Percentiles rank a stretch among this genome's conserved stretches.
phyloP scores from a whole-genome alignment of 2,888 invertebrate genomes.

The Polia nebulosa region DNA sequence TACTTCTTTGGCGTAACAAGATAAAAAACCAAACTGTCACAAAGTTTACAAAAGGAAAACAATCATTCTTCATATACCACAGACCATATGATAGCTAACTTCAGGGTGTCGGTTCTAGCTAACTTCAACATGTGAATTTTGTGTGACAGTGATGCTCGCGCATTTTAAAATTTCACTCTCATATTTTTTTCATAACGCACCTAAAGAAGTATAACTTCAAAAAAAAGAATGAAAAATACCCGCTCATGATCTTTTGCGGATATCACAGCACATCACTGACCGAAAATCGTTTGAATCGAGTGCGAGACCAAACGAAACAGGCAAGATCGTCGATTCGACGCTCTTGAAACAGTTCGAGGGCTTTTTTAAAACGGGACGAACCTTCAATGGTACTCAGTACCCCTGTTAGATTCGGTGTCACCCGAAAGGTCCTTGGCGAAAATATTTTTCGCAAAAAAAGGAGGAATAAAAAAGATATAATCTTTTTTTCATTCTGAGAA shows the following conservation, averaged over 20 bases:
- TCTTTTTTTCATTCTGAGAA: constrained; percentile 7
- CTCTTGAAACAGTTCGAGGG: constrained; percentile 65
- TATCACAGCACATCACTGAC: constrained; percentile 43
- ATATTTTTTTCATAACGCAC: too few relatives aligned
- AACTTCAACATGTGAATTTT: too few relatives aligned
- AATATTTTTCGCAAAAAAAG: constrained; percentile 36
- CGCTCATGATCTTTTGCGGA: neutral
- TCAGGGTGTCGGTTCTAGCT: too few relatives aligned
- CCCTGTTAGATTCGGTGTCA: constrained; percentile 63
- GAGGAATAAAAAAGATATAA: constrained; percentile 1
- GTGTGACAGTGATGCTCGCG: too few relatives aligned
- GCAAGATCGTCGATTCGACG: constrained; percentile 69
- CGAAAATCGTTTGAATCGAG: constrained; percentile 61
- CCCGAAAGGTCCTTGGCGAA: constrained; percentile 51
- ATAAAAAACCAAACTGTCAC: too few relatives aligned
- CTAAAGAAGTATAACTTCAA: too few relatives aligned
- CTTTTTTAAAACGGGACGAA: constrained; percentile 71
- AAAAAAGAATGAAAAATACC: constrained; percentile 9
- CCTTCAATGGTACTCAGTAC: constrained; percentile 72
- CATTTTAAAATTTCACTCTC: too few relatives aligned
- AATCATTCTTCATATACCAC: too few relatives aligned
- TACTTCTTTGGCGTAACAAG: too few relatives aligned
- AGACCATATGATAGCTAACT: too few relatives aligned
- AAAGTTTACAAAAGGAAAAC: too few relatives aligned
- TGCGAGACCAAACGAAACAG: constrained; percentile 64